These are phyloP conservation scores for Alosa sapidissima DNA, from an alignment of 2,797 vertebrate species.

Conservation along the genomic window DNA sequence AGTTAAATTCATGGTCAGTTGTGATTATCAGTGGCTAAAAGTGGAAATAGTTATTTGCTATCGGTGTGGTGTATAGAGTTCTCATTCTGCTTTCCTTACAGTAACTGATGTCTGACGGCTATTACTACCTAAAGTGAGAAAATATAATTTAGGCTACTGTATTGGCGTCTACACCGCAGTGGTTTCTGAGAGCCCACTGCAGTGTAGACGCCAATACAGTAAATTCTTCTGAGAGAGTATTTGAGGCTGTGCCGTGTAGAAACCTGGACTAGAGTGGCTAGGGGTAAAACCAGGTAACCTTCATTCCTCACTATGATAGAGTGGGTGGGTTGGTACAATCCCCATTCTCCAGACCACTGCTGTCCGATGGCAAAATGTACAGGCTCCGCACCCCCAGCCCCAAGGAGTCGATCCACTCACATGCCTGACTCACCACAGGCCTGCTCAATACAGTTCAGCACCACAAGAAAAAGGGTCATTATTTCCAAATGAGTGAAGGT, in stretches of 20 bases:
- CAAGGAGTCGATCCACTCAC: background rate
- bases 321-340: background rate
- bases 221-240: too few species aligned
- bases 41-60: background rate
- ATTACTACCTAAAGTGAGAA: background rate
- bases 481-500: too few species aligned
- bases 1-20: background rate
- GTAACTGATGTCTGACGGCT: too few species aligned
- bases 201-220: too few species aligned
- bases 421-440: background rate
- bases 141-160: background rate
- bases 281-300: background rate
- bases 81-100: background rate
- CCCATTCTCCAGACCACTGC: background rate
- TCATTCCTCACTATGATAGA: background rate
- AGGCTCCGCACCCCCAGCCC: background rate
- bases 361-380: background rate
- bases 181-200: background rate
- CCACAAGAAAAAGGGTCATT: too few species aligned
- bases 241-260: background rate
- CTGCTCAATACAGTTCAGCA: too few species aligned
- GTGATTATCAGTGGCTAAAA: background rate
- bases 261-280: background rate
- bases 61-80: background rate
- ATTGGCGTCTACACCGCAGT: background rate